Conservation (phyloP, 2,113 vertebrate genomes). For the Pterocles burchelli region DNA sequence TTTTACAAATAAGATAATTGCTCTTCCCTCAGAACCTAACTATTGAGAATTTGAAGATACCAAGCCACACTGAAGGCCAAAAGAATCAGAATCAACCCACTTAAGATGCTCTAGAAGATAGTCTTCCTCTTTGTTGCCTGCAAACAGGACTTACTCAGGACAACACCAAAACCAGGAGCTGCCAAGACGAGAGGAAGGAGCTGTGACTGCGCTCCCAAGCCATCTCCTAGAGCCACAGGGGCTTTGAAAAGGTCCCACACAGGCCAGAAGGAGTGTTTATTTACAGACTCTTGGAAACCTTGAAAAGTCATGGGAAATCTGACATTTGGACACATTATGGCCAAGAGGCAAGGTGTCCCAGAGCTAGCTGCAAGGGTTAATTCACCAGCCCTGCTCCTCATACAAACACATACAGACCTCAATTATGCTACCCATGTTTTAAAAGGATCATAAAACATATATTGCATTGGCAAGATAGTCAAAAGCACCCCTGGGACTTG, state of each 20-base stretch:
- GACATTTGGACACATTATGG: neutral
- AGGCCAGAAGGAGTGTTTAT: neutral
- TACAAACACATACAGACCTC: neutral
- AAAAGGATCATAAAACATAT: slow-evolving; percentile 31
- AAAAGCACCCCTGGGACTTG: slow-evolving; percentile 19
- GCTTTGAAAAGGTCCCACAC: neutral
- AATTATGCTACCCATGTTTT: neutral
- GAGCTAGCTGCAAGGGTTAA: slow-evolving; percentile 24
- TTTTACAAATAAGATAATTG: neutral
- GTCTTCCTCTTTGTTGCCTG: neutral
- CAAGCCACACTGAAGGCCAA: neutral
- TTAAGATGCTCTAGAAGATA: neutral
- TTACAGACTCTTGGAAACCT: neutral
- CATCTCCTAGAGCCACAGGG: neutral
- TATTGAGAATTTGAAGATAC: neutral
- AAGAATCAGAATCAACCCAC: neutral
- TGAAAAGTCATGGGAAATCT: neutral
- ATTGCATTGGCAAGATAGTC: slow-evolving; percentile 25
- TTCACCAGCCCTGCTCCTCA: neutral
- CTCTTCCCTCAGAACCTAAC: neutral
- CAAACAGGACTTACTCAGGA: neutral
- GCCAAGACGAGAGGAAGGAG: neutral
- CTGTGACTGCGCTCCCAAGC: fast-evolving
- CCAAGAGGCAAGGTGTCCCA: neutral
- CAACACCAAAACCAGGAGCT: neutral